Conservation (phyloP, 1,140 invertebrate species). For the Tenebrio molitor region DNA sequence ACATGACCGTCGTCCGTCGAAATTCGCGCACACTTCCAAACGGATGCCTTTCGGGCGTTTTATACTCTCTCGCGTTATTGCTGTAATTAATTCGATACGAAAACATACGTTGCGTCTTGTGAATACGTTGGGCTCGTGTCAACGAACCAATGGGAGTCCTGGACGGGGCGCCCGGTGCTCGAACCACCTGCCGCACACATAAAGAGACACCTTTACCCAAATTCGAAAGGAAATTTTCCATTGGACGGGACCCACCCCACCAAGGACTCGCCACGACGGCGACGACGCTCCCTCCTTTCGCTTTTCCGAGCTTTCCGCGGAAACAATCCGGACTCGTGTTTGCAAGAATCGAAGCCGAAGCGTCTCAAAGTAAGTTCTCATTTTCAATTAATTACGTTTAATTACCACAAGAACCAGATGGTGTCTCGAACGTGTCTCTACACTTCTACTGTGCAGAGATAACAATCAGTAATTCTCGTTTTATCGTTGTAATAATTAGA, state of each 20-base stretch:
- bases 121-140: conserved; percentile 45
- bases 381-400: too few relatives aligned
- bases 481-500: too few relatives aligned
- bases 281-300: too few relatives aligned
- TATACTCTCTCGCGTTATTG: conserved; percentile 39
- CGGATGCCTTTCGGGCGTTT: neutral
- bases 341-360: too few relatives aligned
- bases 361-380: too few relatives aligned
- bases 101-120: conserved; percentile 43
- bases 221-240: conserved; percentile 29
- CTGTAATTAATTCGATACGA: conserved; percentile 45
- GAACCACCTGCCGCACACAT: conserved; percentile 36
- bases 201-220: conserved; percentile 39
- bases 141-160: conserved; percentile 44
- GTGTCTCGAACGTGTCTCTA: too few relatives aligned
- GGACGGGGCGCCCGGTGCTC: conserved; percentile 40
- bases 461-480: too few relatives aligned
- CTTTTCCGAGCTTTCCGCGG: too few relatives aligned
- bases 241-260: conserved; percentile 1
- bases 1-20: neutral
- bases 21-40: conserved; percentile 8
- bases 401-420: too few relatives aligned
- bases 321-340: too few relatives aligned
- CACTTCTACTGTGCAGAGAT: too few relatives aligned
- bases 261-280: too few relatives aligned